Percentiles rank a stretch among this genome's conserved stretches.
phyloP scores from a whole-genome alignment of 2,888 invertebrate species.

The Tachina grossa region DNA sequence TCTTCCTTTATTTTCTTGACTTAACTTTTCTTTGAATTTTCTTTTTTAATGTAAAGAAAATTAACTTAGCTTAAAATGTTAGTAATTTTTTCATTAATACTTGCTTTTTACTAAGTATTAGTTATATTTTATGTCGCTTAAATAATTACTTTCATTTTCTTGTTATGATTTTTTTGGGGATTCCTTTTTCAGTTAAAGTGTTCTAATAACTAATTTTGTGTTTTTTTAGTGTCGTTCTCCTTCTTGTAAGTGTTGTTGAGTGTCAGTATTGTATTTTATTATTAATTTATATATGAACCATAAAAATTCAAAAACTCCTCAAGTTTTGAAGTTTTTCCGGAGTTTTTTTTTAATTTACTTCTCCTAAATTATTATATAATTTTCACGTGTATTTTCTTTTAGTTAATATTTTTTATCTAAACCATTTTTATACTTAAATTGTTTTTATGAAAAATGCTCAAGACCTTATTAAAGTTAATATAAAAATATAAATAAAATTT shows the following conservation, averaged over 20 bases:
- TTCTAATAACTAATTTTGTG: constrained; percentile 66
- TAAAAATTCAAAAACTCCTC: constrained; percentile 67
- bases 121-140: constrained; percentile 58
- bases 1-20: constrained; percentile 41
- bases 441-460: constrained; percentile 58
- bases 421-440: constrained; percentile 71
- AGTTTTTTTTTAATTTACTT: constrained; percentile 45
- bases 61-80: constrained; percentile 46
- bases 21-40: constrained; percentile 33
- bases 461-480: constrained; percentile 26
- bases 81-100: constrained; percentile 41
- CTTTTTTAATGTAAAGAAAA: constrained; percentile 41
- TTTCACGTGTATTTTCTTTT: constrained; percentile 32
- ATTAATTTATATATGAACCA: constrained; percentile 66
- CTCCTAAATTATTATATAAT: constrained; percentile 46
- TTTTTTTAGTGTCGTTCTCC: constrained; percentile 70
- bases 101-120: constrained; percentile 41
- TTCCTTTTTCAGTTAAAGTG: constrained; percentile 45
- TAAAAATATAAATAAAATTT: constrained; percentile 37
- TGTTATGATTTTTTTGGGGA: constrained; percentile 47
- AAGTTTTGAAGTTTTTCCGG: constrained; percentile 43
- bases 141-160: constrained; percentile 58
- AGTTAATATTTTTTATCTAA: constrained; percentile 69
- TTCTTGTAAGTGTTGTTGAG: constrained; percentile 35
- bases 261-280: constrained; percentile 68